Conservation (phyloP, 1,140 invertebrate genomes). For the Trigoniulus corallinus region DNA sequence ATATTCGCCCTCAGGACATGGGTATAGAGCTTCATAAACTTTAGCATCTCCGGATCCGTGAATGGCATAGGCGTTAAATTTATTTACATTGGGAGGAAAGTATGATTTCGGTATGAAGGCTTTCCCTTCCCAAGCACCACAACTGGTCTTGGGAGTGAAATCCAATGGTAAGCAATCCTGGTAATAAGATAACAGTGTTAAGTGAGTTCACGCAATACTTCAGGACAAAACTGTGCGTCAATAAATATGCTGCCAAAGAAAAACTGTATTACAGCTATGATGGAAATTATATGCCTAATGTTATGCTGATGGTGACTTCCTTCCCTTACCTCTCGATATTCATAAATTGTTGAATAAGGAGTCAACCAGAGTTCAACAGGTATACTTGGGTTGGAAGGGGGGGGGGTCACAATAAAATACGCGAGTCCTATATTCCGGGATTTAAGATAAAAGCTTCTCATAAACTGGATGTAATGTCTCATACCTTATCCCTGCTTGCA, state of each 20-base stretch:
- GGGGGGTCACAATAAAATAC: too few species aligned
- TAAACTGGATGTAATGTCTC: too few species aligned
- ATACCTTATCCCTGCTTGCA: too few species aligned
- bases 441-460: too few species aligned
- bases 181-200: background rate
- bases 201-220: background rate
- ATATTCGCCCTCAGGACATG: conserved; percentile 25
- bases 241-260: background rate
- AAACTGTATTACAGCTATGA: too few species aligned
- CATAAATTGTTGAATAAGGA: too few species aligned
- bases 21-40: conserved; percentile 32
- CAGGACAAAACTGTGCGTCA: background rate
- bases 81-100: conserved; percentile 28
- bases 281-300: too few species aligned
- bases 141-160: conserved; percentile 15
- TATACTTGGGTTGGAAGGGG: too few species aligned
- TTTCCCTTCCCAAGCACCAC: conserved; percentile 22
- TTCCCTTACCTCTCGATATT: too few species aligned
- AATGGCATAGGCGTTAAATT: conserved; percentile 40
- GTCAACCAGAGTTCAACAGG: too few species aligned
- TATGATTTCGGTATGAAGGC: conserved; percentile 26
- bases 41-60: conserved; percentile 29
- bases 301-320: too few species aligned
- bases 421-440: too few species aligned
- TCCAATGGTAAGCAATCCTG: conserved; percentile 23